phyloP scores from a whole-genome alignment of 2,797 vertebrate genomes.

The Sebastes trivittatus region DNA sequence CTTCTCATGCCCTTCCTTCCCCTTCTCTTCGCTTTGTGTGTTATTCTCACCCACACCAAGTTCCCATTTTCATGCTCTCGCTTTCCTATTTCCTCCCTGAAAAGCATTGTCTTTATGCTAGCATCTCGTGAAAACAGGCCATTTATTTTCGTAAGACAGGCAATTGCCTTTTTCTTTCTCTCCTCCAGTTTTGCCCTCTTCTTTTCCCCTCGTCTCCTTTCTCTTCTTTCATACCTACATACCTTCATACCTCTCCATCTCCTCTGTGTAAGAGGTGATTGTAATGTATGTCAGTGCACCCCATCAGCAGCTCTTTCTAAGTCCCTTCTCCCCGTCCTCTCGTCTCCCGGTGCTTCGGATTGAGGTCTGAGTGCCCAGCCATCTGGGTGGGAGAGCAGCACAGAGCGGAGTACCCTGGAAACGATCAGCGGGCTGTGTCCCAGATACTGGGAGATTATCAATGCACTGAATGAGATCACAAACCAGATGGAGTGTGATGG shows the following conservation, averaged over 20 bases:
- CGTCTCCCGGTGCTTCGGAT: conserved; percentile 63
- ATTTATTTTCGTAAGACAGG: conserved; percentile 16
- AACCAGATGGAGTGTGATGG: conserved; percentile 79
- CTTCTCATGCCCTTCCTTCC: conserved; percentile 62
- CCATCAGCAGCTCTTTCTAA: conserved; percentile 44
- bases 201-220: neutral
- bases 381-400: conserved; percentile 72
- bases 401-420: conserved; percentile 74
- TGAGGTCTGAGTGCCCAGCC: conserved; percentile 76
- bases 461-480: conserved; percentile 80
- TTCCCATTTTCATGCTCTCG: conserved; percentile 46
- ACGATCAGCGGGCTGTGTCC: conserved; percentile 78
- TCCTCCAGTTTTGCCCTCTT: neutral
- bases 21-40: conserved; percentile 43
- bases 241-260: conserved; percentile 3
- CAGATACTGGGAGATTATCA: conserved; percentile 84
- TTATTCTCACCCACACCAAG: conserved; percentile 34
- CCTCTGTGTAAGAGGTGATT: conserved; percentile 20
- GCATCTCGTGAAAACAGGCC: conserved; percentile 28
- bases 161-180: conserved; percentile 5
- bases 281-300: conserved; percentile 53
- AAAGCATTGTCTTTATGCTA: conserved; percentile 17
- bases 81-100: conserved; percentile 7
- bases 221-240: neutral
- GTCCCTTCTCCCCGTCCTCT: conserved; percentile 33